Evolutionary conservation across 30 jellyfish, hydroid and myxozoan genomes (phyloP).

Genomic region (Rhopilema esculentum): DNA sequence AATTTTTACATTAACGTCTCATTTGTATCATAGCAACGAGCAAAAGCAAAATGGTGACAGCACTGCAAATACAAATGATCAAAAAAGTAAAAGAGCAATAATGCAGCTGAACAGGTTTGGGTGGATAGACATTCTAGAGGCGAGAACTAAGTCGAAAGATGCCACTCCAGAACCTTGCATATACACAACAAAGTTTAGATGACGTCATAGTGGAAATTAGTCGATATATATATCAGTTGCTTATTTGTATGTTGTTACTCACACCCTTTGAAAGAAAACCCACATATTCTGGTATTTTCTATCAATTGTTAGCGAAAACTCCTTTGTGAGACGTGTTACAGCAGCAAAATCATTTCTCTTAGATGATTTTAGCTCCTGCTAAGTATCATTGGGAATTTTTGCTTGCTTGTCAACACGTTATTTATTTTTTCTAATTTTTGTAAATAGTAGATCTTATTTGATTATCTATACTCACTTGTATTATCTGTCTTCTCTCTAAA

Average conservation of each 20-base stretch:
- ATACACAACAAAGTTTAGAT: constrained; percentile 57
- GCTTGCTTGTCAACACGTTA: no score
- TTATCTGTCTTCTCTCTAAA: no score
- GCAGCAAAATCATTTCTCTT: no score
- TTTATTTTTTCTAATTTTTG: no score
- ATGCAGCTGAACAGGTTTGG: constrained; percentile 69
- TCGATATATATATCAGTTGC: no score
- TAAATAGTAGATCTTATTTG: no score
- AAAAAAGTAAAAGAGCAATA: constrained; percentile 26
- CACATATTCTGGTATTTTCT: background rate
- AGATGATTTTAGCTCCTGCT: background rate
- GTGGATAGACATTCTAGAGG: constrained; percentile 70
- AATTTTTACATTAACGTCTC: no score
- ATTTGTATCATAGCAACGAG: background rate
- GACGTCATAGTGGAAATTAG: background rate
- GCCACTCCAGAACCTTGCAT: constrained; percentile 34
- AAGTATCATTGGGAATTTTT: background rate
- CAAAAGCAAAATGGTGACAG: background rate
- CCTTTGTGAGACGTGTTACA: no score
- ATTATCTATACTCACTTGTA: no score
- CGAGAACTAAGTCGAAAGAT: constrained; percentile 40
- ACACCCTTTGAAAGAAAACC: no score
- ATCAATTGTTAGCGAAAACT: no score
- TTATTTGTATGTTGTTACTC: no score
- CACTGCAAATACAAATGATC: background rate